Evolutionary conservation across 2,113 vertebrate genomes (phyloP).

Genomic region (Vimba vimba): DNA sequence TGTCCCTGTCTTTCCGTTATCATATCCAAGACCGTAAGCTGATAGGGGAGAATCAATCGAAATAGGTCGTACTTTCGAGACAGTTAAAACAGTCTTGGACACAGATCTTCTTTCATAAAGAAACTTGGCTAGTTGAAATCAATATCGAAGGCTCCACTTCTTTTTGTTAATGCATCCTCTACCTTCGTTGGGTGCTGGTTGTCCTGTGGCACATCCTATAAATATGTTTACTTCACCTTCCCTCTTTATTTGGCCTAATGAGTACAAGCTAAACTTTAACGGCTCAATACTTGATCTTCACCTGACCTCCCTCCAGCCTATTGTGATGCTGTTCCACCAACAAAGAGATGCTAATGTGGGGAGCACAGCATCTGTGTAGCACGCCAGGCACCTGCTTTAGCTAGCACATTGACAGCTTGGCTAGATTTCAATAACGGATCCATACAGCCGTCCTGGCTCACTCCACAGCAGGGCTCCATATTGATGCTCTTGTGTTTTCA

Average conservation of each 20-base stretch:
- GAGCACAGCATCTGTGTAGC: conserved; percentile 27
- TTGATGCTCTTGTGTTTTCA: conserved; percentile 30
- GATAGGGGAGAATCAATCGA: conserved; percentile 69
- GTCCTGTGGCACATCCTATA: not conserved
- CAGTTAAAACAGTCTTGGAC: conserved; percentile 72
- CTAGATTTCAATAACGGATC: conserved; percentile 56
- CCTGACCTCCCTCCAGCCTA: conserved; percentile 36
- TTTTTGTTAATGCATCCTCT: conserved; percentile 48
- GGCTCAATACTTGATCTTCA: conserved; percentile 36
- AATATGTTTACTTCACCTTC: conserved; percentile 9
- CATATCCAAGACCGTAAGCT: conserved; percentile 19
- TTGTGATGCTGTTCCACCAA: conserved; percentile 22
- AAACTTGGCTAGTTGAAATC: conserved; percentile 71
- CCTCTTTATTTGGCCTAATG: conserved; percentile 20
- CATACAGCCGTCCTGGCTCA: conserved; percentile 35
- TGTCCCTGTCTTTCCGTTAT: conserved; percentile 13
- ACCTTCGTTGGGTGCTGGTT: not conserved
- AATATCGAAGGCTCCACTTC: conserved; percentile 60
- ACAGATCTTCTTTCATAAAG: conserved; percentile 73
- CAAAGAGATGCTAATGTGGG: conserved; percentile 42
- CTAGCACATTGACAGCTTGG: conserved; percentile 53
- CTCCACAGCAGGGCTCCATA: conserved; percentile 33
- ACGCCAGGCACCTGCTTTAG: conserved; percentile 44
- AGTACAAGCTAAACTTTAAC: conserved; percentile 23
- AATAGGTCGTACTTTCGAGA: conserved; percentile 70